Base-by-base conservation (phyloP, 2,113 vertebrate species). In the Varanus komodoensis region DNA sequence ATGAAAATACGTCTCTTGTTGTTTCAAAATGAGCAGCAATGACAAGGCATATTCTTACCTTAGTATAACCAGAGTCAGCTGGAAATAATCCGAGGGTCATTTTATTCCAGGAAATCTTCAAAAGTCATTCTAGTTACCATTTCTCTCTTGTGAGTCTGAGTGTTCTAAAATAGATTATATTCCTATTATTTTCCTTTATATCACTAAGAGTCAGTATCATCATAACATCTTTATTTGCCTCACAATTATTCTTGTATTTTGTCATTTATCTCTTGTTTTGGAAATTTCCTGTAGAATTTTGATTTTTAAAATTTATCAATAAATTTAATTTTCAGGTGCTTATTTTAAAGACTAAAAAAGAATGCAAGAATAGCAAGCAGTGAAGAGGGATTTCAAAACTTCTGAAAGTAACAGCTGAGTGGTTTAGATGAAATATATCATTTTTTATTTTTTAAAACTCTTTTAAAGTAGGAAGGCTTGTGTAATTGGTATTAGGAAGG, bases 251-350 rank as follows among this genome's bases (percentile, higher is more conserved):
- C n/a, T 89, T 93, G 90, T 92, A 8, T 48, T 92, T 95, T 93
- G 75, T 93, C 14, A 84, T 91, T 84, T 94, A 77, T 91, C 93
- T 94, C 50, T 91, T 81, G 88, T 94, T 93, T 93, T 83, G 93
- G 85, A 67, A 82, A 82, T 91, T 95, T 95, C 91, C 71, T 95
- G 67, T 89, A 93, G 71, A 89, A 92, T 93, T 86, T 75, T 84
- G 79, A 88, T 71, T 86, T 61, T 94, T 91, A 80, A 8, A 95
- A 91, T 94, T 93, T 92, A 92, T 92, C 90, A 90, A 61, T 87
- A 95, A 94, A 96, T 93, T 92, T 91, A 92, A 82, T 95, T 95
- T 95, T 19, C 80, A 94, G 89, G 87, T 87, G 95, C 87, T 80
- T 91, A 4, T 89, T 44, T 95, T 94, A 93, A 87, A 0, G 89